Base-by-base conservation (phyloP, 2,797 vertebrate genomes). In the Synanceia verrucosa region DNA sequence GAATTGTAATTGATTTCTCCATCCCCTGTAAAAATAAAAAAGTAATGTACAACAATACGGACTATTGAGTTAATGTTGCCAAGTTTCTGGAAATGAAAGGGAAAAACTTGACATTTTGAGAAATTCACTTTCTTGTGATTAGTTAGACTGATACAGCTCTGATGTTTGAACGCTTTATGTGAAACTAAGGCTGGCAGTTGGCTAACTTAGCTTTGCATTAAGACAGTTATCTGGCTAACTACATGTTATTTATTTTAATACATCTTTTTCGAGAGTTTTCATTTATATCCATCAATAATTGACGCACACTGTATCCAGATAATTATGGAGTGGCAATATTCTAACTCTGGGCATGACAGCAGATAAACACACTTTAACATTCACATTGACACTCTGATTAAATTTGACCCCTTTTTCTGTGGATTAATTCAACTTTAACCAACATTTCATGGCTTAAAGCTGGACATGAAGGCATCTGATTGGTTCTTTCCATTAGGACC, bases 11-110 rank as follows among this genome's bases (percentile, higher is more conserved):
- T 70, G 43, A 77, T 69, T 72, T 70, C 37, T 59, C 24, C 43
- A 58, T 69, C 64, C 23, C 52, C 53, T 82, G 63, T 83, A 26
- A 70, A 78, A 70, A 67, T 23, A 70, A 81, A 71, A 70, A 85
- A 63, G 39, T 70, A 50, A 68, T 39, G 46, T 44, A 10, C 8
- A 65, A 44, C 70, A 63, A 28, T 26, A 6, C 44, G 18, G 9
- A 44, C 26, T 9, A 11, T 21, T 60, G 33, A 34, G 3, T 8
- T 1, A 23, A n/a, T 60, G 10, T 9, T 55, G 23, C n/a, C 3
- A 7, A 2, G 14, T 57, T 48, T 39, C 14, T 67, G 66, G 4
- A 57, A 41, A 36, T 46, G 5, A 41, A 55, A 33, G 24, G 7
- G 5, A 36, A 26, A 23, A n/a, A 21, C 18, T 68, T 39, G 19